Base-by-base conservation (phyloP, 2,888 invertebrate species). In the Mimachlamys varia region DNA sequence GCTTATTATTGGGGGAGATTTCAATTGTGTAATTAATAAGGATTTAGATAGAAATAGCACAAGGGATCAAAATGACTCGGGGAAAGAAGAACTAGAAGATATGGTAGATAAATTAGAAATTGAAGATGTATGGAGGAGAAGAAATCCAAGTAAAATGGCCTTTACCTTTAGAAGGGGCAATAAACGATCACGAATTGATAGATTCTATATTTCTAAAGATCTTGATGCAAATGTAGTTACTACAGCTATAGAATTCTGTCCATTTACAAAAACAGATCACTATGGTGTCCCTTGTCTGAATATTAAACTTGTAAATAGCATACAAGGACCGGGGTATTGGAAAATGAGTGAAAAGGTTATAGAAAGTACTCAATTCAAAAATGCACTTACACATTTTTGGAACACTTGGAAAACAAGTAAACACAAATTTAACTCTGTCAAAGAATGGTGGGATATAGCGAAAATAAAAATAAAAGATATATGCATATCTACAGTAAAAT, bases 261-360 rank as follows among this genome's bases (percentile, higher is more conserved):
- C 62, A 5, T 76, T 76, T 76, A 76, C 62, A 27, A 76, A 76
- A 76, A 27, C 62, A 76, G n/a, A 76, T 76, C 62, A 76, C 27
- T 76, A 27, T 76, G 62, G 62, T 76, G 62, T 76, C 13, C 62
- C 62, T 10, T 76, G 62, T 27, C 27, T 76, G 19, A 76, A 76
- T 76, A 76, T 76, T 27, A n/a, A 76, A 27, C 62, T 76, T 27
- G 13, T 7, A 10, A 13, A 76, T 13, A 76, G 62, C 13, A 76
- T 27, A 27, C 3, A 76, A 27, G 62, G 62, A 10, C 62, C 62
- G 13, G 62, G 27, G 10, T 76, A 76, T 76, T 76, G 62, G 62
- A 76, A 76, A 76, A 76, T 76, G 62, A 76, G 62, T 27, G 62
- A n/a, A 76, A 76, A 27, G 62, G 27, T 76, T 27, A 76, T 76